Evolutionary conservation across 2,113 vertebrate species (phyloP).

Genomic region (Thomomys bottae): DNA sequence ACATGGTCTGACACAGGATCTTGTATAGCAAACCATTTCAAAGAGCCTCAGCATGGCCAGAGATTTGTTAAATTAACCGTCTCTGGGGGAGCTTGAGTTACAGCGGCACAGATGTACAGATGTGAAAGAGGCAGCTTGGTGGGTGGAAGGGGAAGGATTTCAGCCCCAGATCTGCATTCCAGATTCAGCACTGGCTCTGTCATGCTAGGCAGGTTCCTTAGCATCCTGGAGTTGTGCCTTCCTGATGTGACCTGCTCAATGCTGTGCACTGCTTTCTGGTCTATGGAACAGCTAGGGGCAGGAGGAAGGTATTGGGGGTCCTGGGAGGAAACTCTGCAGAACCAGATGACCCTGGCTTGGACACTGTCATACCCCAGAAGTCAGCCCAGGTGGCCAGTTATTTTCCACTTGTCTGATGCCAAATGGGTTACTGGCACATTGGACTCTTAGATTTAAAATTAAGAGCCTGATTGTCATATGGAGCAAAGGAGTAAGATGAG

Average conservation of each 20-base stretch:
- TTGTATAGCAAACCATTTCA: slow-evolving; percentile 76
- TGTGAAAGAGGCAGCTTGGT: not conserved
- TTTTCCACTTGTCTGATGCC: not conserved
- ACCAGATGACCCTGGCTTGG: not conserved
- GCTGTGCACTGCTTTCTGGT: not conserved
- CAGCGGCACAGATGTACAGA: slow-evolving; percentile 82
- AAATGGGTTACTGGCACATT: not conserved
- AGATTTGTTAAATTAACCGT: slow-evolving; percentile 86
- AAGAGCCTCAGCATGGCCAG: slow-evolving; percentile 84
- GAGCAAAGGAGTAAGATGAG: not conserved
- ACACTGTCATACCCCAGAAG: not conserved
- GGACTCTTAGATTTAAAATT: not conserved
- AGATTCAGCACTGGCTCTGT: not conserved
- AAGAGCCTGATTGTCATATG: not conserved
- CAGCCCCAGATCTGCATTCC: not conserved
- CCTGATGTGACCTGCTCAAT: not conserved
- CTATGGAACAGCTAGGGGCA: not conserved
- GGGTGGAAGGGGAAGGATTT: not conserved
- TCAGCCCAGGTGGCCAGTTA: not conserved
- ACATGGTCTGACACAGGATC: slow-evolving; percentile 79
- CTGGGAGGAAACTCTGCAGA: not conserved
- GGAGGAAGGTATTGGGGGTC: not conserved
- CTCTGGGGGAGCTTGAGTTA: slow-evolving; percentile 89
- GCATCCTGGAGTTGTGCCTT: not conserved
- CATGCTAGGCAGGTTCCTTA: not conserved